Evolutionary conservation across 2,797 vertebrate genomes (phyloP), one percentile per base, ranked within the genome.

Genomic region (Melanotaenia boesemani): DNA sequence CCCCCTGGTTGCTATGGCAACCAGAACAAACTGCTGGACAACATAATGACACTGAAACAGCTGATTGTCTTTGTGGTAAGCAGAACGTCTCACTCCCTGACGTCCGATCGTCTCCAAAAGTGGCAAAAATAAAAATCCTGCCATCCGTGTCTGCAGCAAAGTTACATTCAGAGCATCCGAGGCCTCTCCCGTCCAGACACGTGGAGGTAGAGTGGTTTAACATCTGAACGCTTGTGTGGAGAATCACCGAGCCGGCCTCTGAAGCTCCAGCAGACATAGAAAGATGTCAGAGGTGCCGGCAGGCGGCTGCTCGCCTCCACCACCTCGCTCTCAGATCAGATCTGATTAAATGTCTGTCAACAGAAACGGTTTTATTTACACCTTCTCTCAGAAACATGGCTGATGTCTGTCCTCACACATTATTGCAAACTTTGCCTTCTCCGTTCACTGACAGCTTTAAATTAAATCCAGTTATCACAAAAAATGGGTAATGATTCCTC

Each of bases 171-270:
- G 63, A 80, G 70, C 64, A 28, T 1, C 24, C 37, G 50, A 58
- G 79, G 67, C 70, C 70, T 61, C 83, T 60, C 77, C 70, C 74
- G 13, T 69, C 63, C 81, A 75, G 66, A 84, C 84, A 60, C n/a
- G 58, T 68, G 37, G 91, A 92, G 91, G 93, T 92, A 91, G 90
- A 80, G 84, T 54, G 82, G 78, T 85, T 36, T 69, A 81, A 80
- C 67, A 69, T 85, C 73, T 81, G 60, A 79, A 88, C 82, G 86
- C 80, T 3, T 39, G 37, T 39, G 37, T 36, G 36, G 28, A 30
- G 85, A 82, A 81, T 85, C 70, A 72, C 85, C 62, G 74, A 83
- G 85, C 72, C 7, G 61, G 28, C 76, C 79, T 87, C 34, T 7
- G 34, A 36, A 36, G 34, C 34, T 36, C 34, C 34, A 7, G 70